Percentiles rank a stretch among this genome's conserved stretches.
These are phyloP conservation scores for Spheniscus humboldti DNA, from an alignment of 2,797 vertebrate species.

Conservation along the genomic window DNA sequence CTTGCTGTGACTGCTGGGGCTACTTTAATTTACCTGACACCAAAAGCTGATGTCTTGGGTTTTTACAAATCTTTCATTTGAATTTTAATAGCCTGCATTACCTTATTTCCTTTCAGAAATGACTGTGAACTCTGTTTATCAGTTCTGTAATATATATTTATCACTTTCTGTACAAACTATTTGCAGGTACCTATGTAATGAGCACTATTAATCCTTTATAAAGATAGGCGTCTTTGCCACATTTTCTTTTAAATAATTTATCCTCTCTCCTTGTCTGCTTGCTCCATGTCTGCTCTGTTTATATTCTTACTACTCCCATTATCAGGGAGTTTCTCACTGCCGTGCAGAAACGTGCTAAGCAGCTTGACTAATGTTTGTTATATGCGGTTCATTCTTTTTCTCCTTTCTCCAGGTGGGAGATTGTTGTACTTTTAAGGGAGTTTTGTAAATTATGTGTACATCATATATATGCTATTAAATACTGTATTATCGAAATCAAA, in stretches of 20 bases:
- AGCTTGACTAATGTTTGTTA: background rate
- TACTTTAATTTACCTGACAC: background rate
- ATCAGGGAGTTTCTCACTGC: background rate
- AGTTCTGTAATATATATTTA: background rate
- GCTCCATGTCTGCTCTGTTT: background rate
- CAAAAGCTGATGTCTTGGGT: background rate
- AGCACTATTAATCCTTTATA: background rate
- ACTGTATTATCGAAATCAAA: background rate
- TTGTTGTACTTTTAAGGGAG: background rate
- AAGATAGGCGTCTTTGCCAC: background rate
- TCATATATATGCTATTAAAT: background rate
- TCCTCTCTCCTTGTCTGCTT: background rate
- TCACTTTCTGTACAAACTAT: background rate
- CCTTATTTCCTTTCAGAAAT: background rate
- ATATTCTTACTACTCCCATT: background rate
- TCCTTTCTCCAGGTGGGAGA: background rate
- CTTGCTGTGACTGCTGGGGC: background rate
- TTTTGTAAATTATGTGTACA: background rate
- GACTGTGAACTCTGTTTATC: background rate
- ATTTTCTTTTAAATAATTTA: background rate
- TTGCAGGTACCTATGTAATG: background rate
- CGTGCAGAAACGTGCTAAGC: background rate
- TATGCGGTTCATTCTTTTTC: background rate
- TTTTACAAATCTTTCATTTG: background rate
- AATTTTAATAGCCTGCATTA: background rate